Percentiles rank a stretch among this genome's conserved stretches.
These are phyloP conservation scores for Thaumetopoea pityocampa DNA, from an alignment of 1,140 invertebrate genomes.

Conservation along the genomic window DNA sequence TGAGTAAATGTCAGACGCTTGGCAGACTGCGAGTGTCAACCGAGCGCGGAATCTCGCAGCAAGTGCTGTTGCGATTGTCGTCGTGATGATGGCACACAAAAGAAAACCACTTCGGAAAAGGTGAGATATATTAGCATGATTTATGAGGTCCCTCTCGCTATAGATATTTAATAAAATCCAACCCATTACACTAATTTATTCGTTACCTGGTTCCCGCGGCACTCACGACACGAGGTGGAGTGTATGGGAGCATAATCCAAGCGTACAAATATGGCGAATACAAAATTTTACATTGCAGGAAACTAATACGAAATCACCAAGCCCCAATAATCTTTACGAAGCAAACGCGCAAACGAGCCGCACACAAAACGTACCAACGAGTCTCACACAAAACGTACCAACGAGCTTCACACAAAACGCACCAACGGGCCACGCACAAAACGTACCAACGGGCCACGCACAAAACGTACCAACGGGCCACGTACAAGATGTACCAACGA, in stretches of 20 bases:
- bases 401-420: constrained; percentile 9
- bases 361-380: constrained; percentile 10
- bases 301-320: constrained; percentile 30
- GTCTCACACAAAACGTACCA: constrained; percentile 11
- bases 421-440: constrained; percentile 10
- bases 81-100: constrained; percentile 18
- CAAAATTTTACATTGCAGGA: constrained; percentile 8
- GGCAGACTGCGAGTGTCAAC: constrained; percentile 46
- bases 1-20: no score
- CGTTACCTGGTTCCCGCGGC: no score
- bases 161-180: no score
- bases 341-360: constrained; percentile 3
- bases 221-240: no score
- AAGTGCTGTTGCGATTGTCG: constrained; percentile 52
- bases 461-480: no score
- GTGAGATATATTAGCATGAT: constrained; percentile 19
- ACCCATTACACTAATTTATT: no score
- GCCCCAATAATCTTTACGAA: constrained; percentile 18
- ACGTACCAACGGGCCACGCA: constrained; percentile 9
- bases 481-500: no score
- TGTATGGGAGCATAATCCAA: no score
- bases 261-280: no score
- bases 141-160: no score
- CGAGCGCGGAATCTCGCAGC: constrained; percentile 28
- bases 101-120: constrained; percentile 24